Base-by-base conservation (phyloP, 2,797 vertebrate genomes). In the Anas bernieri region DNA sequence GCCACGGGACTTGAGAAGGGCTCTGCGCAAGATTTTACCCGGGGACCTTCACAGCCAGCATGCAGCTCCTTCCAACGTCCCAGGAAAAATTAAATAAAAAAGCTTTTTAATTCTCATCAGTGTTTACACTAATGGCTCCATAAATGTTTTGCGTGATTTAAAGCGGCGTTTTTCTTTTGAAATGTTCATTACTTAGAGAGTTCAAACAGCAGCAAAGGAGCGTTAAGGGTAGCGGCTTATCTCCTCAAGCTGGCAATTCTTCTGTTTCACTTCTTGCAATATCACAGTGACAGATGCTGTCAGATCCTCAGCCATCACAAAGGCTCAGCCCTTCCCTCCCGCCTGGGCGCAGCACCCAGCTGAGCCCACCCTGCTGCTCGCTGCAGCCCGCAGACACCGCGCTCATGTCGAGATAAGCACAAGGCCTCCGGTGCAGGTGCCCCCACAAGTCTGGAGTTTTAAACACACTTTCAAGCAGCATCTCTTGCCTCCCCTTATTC, bases 231-330 rank as follows among this genome's bases (percentile, higher is more conserved):
- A 87, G 68, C 41, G 73, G 33, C 58, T 81, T 72, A 55, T 73
- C 58, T 58, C 58, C 58, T 58, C 88, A 11, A 58, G 77, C 82
- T 54, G 39, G 84, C 33, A 82, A 88, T 83, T 88, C 58, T 68
- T 46, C 83, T 74, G 43, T 16, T 79, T 76, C 77, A 48, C 70
- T 86, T 90, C 88, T 79, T 76, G 22, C 28, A 12, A 33, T 33
- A 88, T 85, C 50, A 56, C 11, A 81, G 92, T 1, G 18, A 76
- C 80, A 92, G 93, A 91, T 86, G 93, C 45, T 93, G 74, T 9
- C 63, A 87, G 90, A 89, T 48, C 31, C 95, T 94, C 68, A 21
- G 61, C 33, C 73, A 25, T 30, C 33, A 86, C 75, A 75, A 84
- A 80, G 83, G 87, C 83, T 85, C 48, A 18, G 13, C 66, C 21